A percentile compares a stretch with the other conserved stretches of the same genome.
Conservation (phyloP, 2,888 invertebrate genomes). For the Tachina lurida region DNA sequence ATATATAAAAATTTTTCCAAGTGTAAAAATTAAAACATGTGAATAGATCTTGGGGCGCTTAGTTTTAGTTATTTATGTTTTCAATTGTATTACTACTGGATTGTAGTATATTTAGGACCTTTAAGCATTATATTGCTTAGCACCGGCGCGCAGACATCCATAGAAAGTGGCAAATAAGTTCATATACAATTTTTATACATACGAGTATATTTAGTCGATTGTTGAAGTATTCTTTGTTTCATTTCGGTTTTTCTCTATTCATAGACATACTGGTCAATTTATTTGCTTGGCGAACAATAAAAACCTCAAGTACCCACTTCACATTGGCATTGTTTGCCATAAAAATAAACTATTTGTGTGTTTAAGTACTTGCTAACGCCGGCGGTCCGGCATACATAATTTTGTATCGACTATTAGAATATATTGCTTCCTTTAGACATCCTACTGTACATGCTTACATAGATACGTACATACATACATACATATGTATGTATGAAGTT, state of each 20-base stretch:
- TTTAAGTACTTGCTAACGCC: conserved; percentile 75
- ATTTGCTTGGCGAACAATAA: conserved; percentile 78
- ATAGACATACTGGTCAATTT: conserved; percentile 74
- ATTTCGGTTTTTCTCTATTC: conserved; percentile 30
- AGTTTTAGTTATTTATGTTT: conserved; percentile 32
- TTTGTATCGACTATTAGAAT: conserved; percentile 40
- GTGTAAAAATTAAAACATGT: conserved; percentile 18
- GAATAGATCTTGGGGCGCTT: conserved; percentile 54
- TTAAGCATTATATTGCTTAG: conserved; percentile 76
- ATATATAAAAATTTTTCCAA: conserved; percentile 9
- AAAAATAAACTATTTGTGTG: conserved; percentile 59
- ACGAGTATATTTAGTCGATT: neutral
- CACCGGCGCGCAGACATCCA: conserved; percentile 72
- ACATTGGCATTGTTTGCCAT: conserved; percentile 71
- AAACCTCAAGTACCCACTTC: conserved; percentile 77
- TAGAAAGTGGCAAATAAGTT: conserved; percentile 21
- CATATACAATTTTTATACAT: neutral
- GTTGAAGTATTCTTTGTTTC: conserved; percentile 44
- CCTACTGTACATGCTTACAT: neutral
- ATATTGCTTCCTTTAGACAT: conserved; percentile 54
- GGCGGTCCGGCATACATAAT: conserved; percentile 55
- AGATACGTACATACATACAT: neutral
- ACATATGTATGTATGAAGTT: neutral
- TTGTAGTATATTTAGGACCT: conserved; percentile 47
- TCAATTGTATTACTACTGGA: conserved; percentile 50